phyloP scores from a whole-genome alignment of 2,888 invertebrate species.

The Kryphioiulus occultus region DNA sequence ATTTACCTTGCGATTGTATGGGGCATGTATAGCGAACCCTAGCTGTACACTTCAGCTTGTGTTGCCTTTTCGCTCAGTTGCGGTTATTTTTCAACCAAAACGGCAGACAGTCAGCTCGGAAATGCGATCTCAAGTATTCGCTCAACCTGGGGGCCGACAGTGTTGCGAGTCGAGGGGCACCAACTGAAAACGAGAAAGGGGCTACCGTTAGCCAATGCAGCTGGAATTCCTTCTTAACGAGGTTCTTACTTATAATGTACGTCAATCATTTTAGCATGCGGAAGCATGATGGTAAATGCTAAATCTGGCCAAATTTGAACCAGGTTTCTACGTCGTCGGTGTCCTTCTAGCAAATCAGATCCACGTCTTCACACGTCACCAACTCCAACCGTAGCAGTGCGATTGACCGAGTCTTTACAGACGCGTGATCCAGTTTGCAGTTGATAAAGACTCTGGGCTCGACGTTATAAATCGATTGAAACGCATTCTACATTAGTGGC shows the following conservation, averaged over 20 bases:
- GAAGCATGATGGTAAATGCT: not conserved
- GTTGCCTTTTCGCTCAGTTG: slow-evolving; percentile 31
- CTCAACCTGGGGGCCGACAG: slow-evolving; percentile 49
- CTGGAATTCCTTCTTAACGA: slow-evolving; percentile 41
- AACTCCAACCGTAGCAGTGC: not conserved
- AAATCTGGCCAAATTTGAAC: not conserved
- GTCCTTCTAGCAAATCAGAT: not conserved
- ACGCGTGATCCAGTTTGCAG: not conserved
- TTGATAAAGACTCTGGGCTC: not conserved
- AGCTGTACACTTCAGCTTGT: slow-evolving; percentile 35
- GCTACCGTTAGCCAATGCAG: slow-evolving; percentile 51
- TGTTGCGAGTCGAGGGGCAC: slow-evolving; percentile 15
- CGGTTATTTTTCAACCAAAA: not conserved
- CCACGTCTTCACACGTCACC: not conserved
- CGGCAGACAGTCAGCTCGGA: not conserved
- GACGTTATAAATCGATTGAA: not conserved
- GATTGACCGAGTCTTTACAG: not conserved
- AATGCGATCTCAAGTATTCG: slow-evolving; percentile 35
- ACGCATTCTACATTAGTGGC: not conserved
- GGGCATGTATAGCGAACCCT: slow-evolving; percentile 31
- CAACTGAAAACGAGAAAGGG: slow-evolving; percentile 51
- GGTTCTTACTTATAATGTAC: not conserved
- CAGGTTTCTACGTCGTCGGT: not conserved
- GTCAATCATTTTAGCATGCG: not conserved
- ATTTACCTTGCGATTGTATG: slow-evolving; percentile 13